These are phyloP conservation scores for Rhagonycha lutea DNA, from an alignment of 2,888 invertebrate species.

Conservation along the genomic window DNA sequence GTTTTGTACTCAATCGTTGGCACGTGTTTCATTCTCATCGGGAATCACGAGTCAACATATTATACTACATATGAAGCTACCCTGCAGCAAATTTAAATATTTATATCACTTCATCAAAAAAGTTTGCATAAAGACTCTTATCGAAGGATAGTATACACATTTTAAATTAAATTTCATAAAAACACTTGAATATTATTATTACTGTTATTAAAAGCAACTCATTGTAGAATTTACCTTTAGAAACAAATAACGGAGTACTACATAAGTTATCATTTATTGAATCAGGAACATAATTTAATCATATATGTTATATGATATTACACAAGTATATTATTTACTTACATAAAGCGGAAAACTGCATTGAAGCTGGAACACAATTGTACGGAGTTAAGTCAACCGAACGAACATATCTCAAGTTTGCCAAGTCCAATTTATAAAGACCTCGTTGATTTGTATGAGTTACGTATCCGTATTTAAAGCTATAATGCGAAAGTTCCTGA, in stretches of 20 bases:
- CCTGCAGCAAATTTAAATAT: not conserved
- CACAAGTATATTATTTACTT: constrained; percentile 49
- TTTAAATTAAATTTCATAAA: too few relatives aligned
- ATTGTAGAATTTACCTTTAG: not conserved
- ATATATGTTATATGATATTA: not conserved
- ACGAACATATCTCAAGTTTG: constrained; percentile 71
- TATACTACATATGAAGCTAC: too few relatives aligned
- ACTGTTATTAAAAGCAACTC: too few relatives aligned
- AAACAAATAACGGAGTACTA: too few relatives aligned
- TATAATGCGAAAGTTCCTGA: constrained; percentile 59
- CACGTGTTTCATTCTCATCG: too few relatives aligned
- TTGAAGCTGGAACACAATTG: constrained; percentile 71
- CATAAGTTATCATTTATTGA: not conserved
- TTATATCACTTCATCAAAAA: not conserved
- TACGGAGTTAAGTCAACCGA: constrained; percentile 73
- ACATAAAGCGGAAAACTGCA: constrained; percentile 75
- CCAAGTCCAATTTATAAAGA: constrained; percentile 73
- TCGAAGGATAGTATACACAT: too few relatives aligned
- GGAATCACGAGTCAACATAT: too few relatives aligned
- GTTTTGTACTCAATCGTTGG: too few relatives aligned
- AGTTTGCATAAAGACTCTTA: not conserved
- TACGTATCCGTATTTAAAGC: constrained; percentile 74
- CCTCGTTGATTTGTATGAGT: constrained; percentile 73
- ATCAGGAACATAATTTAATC: not conserved
- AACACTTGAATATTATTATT: too few relatives aligned